phyloP scores from a whole-genome alignment of 2,888 invertebrate genomes.

The Diarsia dahlii region DNA sequence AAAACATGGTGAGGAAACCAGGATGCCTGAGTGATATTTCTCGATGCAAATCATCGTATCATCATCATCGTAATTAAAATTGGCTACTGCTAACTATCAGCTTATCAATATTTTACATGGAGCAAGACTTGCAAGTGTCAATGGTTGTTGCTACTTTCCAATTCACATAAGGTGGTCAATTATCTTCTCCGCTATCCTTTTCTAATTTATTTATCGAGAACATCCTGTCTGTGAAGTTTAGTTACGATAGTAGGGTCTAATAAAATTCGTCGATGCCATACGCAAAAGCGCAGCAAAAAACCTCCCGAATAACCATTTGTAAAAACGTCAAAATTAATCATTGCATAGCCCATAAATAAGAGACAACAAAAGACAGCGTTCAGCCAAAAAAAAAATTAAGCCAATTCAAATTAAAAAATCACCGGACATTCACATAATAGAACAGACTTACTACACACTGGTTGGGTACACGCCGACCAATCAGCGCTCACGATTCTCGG shows the following conservation, averaged over 20 bases:
- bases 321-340: conserved; percentile 39
- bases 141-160: too few species aligned
- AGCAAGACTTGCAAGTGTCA: too few species aligned
- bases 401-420: conserved; percentile 63
- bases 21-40: too few species aligned
- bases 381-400: conserved; percentile 56
- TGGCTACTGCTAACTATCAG: too few species aligned
- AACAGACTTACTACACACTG: conserved; percentile 70
- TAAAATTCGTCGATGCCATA: neutral
- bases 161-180: too few species aligned
- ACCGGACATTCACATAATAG: conserved; percentile 74
- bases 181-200: too few species aligned
- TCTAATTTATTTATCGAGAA: too few species aligned
- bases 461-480: conserved; percentile 83
- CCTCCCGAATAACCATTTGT: neutral
- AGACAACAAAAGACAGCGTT: conserved; percentile 47
- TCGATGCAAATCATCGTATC: too few species aligned
- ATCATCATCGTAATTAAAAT: too few species aligned
- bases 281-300: conserved; percentile 19
- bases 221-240: neutral
- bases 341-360: conserved; percentile 30
- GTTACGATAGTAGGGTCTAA: neutral
- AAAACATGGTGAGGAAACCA: too few species aligned
- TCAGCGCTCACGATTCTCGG: conserved; percentile 73
- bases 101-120: too few species aligned